phyloP scores from a whole-genome alignment of 2,797 vertebrate genomes.

The Melopsittacus undulatus region DNA sequence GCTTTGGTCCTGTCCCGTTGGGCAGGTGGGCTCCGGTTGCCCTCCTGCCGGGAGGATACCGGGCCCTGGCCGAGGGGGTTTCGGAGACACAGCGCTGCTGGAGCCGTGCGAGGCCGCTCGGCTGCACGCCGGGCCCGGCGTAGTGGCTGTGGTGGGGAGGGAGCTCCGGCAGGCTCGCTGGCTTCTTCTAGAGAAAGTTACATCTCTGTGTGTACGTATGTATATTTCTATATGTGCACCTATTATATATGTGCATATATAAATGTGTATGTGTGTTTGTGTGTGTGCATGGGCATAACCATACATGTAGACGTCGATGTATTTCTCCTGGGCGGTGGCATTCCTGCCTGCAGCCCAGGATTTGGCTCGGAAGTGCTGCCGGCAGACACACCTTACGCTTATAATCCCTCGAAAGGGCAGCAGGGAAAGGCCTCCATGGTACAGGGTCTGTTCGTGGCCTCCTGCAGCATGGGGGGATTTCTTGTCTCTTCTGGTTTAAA shows the following conservation, averaged over 20 bases:
- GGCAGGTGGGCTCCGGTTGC: accelerated
- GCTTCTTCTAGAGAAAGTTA: not conserved
- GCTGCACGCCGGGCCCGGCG: not conserved
- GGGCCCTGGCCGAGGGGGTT: no score
- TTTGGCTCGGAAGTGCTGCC: not conserved
- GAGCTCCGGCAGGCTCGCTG: not conserved
- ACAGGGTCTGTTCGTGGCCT: not conserved
- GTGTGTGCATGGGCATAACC: accelerated
- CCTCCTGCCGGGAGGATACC: accelerated
- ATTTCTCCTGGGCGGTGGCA: not conserved
- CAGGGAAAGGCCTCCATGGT: accelerated
- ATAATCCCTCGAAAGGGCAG: accelerated
- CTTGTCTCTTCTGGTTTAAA: accelerated
- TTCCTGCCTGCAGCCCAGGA: not conserved
- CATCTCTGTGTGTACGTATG: accelerated
- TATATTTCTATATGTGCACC: accelerated
- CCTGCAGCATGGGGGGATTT: accelerated
- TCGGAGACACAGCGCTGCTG: not conserved
- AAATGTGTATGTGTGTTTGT: accelerated
- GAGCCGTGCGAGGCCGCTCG: not conserved
- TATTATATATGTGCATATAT: accelerated
- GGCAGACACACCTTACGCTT: accelerated
- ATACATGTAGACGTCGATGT: accelerated
- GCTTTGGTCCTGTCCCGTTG: not conserved
- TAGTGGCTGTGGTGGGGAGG: no score